These are phyloP conservation scores for Mesaphorura yosii DNA, from an alignment of 1,140 invertebrate genomes.

Conservation along the genomic window DNA sequence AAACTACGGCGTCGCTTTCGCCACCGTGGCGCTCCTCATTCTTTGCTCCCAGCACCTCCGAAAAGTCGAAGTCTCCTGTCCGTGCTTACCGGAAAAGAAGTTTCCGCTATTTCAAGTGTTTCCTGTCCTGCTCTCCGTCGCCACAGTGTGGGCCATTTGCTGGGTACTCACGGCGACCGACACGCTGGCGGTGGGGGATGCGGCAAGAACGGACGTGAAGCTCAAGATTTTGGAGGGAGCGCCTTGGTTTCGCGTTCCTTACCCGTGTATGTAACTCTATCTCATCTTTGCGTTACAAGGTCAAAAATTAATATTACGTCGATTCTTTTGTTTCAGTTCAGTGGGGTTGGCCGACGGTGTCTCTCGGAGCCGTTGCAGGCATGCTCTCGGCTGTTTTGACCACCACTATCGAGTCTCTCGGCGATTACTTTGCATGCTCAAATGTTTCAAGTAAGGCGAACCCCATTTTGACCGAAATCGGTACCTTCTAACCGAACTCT, in stretches of 20 bases:
- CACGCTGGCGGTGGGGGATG: slow-evolving; percentile 52
- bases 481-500: slow-evolving; percentile 2
- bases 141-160: slow-evolving; percentile 66
- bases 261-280: slow-evolving; percentile 37
- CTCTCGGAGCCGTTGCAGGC: slow-evolving; percentile 58
- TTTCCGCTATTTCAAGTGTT: slow-evolving; percentile 72
- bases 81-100: too few relatives aligned
- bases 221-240: slow-evolving; percentile 57
- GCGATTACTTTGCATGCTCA: slow-evolving; percentile 78
- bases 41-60: too few relatives aligned
- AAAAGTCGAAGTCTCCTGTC: too few relatives aligned
- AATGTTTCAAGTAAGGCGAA: slow-evolving; percentile 54
- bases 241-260: slow-evolving; percentile 60
- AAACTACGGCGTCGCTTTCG: too few relatives aligned
- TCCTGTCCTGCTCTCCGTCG: slow-evolving; percentile 65
- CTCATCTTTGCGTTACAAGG: neutral
- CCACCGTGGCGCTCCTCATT: too few relatives aligned
- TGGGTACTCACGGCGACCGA: slow-evolving; percentile 56
- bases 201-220: slow-evolving; percentile 58
- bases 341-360: slow-evolving; percentile 74
- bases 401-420: slow-evolving; percentile 74
- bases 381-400: slow-evolving; percentile 72
- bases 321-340: slow-evolving; percentile 46
- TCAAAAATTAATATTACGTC: neutral
- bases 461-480: neutral